phyloP scores from a whole-genome alignment of 2,888 invertebrate genomes.

The Dryadula phaetusa region DNA sequence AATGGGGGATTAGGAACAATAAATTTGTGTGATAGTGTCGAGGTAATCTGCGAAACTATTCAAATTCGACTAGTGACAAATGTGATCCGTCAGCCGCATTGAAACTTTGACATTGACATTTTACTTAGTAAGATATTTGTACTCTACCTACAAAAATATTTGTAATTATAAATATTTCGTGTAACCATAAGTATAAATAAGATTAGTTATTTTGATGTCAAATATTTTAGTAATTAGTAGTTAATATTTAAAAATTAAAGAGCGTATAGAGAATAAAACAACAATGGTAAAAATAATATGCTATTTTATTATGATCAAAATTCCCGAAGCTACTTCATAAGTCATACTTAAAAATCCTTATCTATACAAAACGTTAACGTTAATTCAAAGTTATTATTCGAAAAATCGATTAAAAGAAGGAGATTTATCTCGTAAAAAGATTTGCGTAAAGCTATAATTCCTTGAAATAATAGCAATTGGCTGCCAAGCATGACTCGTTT shows the following conservation, averaged over 20 bases:
- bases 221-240: too few relatives aligned
- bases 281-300: too few relatives aligned
- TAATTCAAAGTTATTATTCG: background rate
- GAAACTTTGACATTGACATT: background rate
- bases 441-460: constrained; percentile 41
- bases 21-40: background rate
- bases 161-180: too few relatives aligned
- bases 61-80: constrained; percentile 1
- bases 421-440: constrained; percentile 40
- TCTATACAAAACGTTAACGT: background rate
- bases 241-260: too few relatives aligned
- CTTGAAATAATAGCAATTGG: constrained; percentile 47
- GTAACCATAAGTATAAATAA: too few relatives aligned
- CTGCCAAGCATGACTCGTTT: constrained; percentile 15
- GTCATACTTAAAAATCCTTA: background rate
- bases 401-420: constrained; percentile 22
- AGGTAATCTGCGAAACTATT: constrained; percentile 9
- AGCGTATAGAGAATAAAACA: too few relatives aligned
- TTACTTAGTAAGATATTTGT: background rate
- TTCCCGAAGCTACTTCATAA: background rate
- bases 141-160: too few relatives aligned
- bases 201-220: too few relatives aligned
- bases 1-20: background rate
- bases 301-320: background rate
- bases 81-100: background rate